Base-by-base conservation (phyloP, 2,113 vertebrate genomes). In the Nothoprocta perdicaria region DNA sequence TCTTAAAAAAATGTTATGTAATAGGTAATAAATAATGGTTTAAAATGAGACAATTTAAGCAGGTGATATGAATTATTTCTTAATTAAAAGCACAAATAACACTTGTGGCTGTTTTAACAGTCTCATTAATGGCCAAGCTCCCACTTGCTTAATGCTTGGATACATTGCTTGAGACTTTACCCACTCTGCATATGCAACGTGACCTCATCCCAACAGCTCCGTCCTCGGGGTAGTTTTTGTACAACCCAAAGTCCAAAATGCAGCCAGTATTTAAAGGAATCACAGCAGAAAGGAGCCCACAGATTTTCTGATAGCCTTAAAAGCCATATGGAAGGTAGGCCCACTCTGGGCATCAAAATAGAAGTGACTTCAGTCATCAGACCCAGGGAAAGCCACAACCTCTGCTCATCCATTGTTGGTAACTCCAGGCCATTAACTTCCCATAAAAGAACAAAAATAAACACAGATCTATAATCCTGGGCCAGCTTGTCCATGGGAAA, bases 101-200 rank as follows among this genome's bases (percentile, higher is more conserved):
- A 33, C 91, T 84, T 80, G 78, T 19, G 38, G 41, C 31, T 84
- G 10, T 86, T 95, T 94, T 91, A 80, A 78, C 17, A 38, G 46
- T n/a, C 33, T 89, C 9, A 12, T 74, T 86, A 95, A 75, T 53
- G 29, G 61, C 65, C 57, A 88, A 46, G 0, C 19, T 86, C 35
- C 52, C 3, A 29, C 88, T 89, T 83, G 85, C 82, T 85, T 88
- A 91, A 57, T 61, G 41, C 27, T 78, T 71, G 19, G 14, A 23
- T 78, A 65, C 0, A 0, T 66, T 88, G 33, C 27, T 86, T 80
- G 74, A 77, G 68, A 67, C 52, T 68, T 88, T 58, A 65, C 38
- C 6, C 0, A 0, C 9, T 78, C 41, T 23, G 48, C 0, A 1
- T 19, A 11, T 22, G 14, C 43, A 88, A 26, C 0, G 0, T 72